Base-by-base conservation (phyloP, 2,113 vertebrate genomes). In the Percina caprodes region DNA sequence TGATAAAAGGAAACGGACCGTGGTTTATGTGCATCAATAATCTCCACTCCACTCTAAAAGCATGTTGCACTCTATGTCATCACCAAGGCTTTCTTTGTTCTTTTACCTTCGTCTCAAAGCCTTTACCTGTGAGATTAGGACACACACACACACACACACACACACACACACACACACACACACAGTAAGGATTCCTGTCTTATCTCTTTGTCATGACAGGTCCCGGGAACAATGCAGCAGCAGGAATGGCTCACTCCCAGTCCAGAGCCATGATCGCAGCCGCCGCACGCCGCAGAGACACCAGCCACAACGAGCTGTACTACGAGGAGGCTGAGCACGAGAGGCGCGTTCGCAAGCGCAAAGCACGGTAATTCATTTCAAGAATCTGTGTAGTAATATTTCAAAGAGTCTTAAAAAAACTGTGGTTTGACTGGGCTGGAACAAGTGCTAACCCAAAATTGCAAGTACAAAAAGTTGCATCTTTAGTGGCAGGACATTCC, bases 251-350 rank as follows among this genome's bases (percentile, higher is more conserved):
- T n/a, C 94, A 94, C 71, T 95, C 94, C 21, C 97, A 98, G 91
- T 94, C 97, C 0, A 93, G 97, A 49, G 97, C 97, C 0, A 97
- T 97, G 88, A 98, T 98, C 0, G 97, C 97, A 0, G 97, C 97
- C 0, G 97, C 97, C 0, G 97, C 97, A 0, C 95, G 97, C 1
- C 80, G 96, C 19, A 82, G 97, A 0, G 97, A 98, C 93, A 96
- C 96, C 89, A 96, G 96, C 90, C 97, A 98, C 94, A 98, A 98
- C 0, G 97, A 98, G 74, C 96, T 96, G 26, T 98, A 98, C 94
- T 98, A 98, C 0, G 97, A 99, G 84, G 98, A 99, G 92, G 97
- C 97, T 0, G 98, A 99, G 87, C 97, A 98, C 0, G 98, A 99
- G 83, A 94, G 98, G 56, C 89, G 98, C 0, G 97, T 99, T 74